These are phyloP conservation scores for Agapornis roseicollis DNA, from an alignment of 2,113 vertebrate species.

Conservation along the genomic window DNA sequence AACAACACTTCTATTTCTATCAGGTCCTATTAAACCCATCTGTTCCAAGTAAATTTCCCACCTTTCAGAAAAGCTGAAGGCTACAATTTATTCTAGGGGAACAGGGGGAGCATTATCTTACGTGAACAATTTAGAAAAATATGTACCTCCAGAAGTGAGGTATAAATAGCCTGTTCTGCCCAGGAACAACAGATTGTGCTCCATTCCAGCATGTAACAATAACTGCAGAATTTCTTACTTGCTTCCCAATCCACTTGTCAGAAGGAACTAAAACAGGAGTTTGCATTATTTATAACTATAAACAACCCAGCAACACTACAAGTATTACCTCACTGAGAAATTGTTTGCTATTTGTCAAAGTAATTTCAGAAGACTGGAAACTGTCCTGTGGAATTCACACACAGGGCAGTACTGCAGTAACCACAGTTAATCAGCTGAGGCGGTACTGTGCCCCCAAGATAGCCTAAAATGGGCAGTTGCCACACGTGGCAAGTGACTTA, in stretches of 20 bases:
- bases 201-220: accelerated
- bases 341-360: background rate
- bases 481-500: background rate
- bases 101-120: background rate
- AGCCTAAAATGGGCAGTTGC: background rate
- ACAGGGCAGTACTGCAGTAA: background rate
- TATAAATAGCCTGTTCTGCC: background rate
- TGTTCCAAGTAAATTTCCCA: background rate
- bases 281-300: background rate
- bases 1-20: background rate
- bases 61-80: background rate
- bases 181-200: background rate
- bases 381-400: background rate
- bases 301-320: background rate
- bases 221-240: background rate
- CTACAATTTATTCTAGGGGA: background rate
- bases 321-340: background rate
- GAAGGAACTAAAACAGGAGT: background rate
- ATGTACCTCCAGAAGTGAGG: background rate
- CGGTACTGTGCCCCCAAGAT: background rate
- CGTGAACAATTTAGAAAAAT: background rate
- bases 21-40: background rate
- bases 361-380: background rate
- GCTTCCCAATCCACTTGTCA: background rate
- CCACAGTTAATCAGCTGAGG: background rate